Evolutionary conservation across 2,888 invertebrate genomes (phyloP), one percentile per base, ranked within the genome.

Genomic region (Drosophila kuntzei): DNA sequence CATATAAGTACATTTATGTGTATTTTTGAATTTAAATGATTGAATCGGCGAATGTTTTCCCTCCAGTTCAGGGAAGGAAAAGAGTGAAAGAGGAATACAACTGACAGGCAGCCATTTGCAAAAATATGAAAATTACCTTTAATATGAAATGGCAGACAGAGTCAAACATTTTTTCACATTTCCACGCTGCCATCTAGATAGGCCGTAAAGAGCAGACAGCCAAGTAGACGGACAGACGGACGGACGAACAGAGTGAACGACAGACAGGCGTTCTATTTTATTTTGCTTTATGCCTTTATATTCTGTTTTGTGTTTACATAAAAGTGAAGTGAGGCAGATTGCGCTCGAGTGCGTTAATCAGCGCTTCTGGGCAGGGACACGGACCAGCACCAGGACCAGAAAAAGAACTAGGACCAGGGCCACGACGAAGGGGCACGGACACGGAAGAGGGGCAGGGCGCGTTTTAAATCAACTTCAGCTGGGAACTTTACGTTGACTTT

Each of bases 61-160:
- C 41, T 49, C 16, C 7, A 8, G 18, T 22, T 18, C 12, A 7
- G 5, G 27, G 2, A 18, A 18, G 27, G 27, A 12, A 29, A 27
- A 37, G 12, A 41, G 14, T n/a, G 46, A 54, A 47, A 44, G 47
- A 27, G 58, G 37, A 46, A 46, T n/a, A 18, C 25, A 8, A n/a
- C 16, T 44, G 27, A 43, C 64, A 65, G 58, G 61, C 70, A 66
- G 75, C 79, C 87, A 81, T 79, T 89, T 82, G 83, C 64, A 62
- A 73, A 84, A 89, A 89, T 89, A 88, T 89, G 89, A 89, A 89
- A 89, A 89, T 88, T 90, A 84, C 74, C 85, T 87, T 87, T 82
- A 87, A 89, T 80, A 72, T 72, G 88, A 70, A 82, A 79, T 63
- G 73, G 73, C 82, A 81, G 85, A 64, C 82, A 39, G 67, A 71